Percentiles rank a stretch among this genome's conserved stretches.
These are phyloP conservation scores for Tychaedon coryphoeus DNA, from an alignment of 2,113 vertebrate genomes.

Conservation along the genomic window DNA sequence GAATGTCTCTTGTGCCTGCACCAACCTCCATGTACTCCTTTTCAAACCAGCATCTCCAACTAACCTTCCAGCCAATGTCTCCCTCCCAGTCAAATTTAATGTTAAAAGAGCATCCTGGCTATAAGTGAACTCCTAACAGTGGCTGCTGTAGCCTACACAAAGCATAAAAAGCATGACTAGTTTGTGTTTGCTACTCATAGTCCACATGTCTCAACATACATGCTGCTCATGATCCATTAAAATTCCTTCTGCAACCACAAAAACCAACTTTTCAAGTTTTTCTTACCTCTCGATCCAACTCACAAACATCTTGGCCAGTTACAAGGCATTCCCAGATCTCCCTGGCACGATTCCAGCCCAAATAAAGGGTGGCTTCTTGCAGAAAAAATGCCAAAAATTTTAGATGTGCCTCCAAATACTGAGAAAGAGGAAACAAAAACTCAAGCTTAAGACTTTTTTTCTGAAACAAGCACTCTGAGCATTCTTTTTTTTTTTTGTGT, in stretches of 20 bases:
- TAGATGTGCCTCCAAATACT: constrained; percentile 98
- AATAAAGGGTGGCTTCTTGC: constrained; percentile 97
- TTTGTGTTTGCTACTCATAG: neutral
- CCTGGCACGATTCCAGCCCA: constrained; percentile 96
- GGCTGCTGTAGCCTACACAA: neutral
- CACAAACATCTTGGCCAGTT: constrained; percentile 93
- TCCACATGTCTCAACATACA: neutral
- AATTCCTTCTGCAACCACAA: neutral
- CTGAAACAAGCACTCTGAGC: neutral
- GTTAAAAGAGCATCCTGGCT: neutral
- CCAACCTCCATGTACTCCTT: neutral
- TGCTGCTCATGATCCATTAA: neutral
- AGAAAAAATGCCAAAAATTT: constrained; percentile 99
- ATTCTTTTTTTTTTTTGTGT: neutral
- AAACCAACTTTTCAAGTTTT: neutral
- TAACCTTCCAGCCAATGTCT: neutral
- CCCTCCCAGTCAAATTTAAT: neutral
- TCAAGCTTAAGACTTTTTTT: constrained; percentile 33
- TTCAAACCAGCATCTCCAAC: neutral
- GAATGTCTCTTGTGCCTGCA: neutral
- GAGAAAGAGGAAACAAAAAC: constrained; percentile 43
- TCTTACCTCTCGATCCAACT: constrained; percentile 93
- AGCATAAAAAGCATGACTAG: neutral
- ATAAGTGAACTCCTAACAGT: neutral
- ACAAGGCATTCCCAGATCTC: constrained; percentile 99